A percentile compares a stretch with the other conserved stretches of the same genome.
Evolutionary conservation across 2,888 invertebrate genomes (phyloP).

Genomic region (Strigamia transsilvanica): DNA sequence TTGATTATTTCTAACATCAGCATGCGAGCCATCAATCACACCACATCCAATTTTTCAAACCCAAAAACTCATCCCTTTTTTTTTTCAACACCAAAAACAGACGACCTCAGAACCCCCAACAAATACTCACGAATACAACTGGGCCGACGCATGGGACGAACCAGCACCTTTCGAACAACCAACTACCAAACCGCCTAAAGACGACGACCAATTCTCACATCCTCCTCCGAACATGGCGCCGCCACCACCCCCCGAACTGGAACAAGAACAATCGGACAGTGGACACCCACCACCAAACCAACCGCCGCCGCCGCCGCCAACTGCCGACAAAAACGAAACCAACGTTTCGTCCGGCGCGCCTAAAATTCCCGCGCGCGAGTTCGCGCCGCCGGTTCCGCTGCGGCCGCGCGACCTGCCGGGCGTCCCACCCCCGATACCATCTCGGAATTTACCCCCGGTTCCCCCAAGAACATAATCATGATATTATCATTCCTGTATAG

Average conservation of each 20-base stretch:
- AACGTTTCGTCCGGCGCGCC: slow-evolving; percentile 13
- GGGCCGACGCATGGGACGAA: slow-evolving; percentile 51
- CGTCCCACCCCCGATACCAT: slow-evolving; percentile 54
- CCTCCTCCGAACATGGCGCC: slow-evolving; percentile 57
- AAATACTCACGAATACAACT: slow-evolving; percentile 7
- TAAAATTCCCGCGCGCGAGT: slow-evolving; percentile 49
- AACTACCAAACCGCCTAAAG: neutral
- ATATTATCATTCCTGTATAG: neutral
- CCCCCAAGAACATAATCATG: slow-evolving; percentile 67
- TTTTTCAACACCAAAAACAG: neutral
- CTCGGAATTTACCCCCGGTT: slow-evolving; percentile 67
- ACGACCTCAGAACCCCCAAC: neutral
- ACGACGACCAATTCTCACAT: slow-evolving; percentile 51
- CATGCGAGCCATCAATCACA: too few species aligned
- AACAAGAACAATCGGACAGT: slow-evolving; percentile 49
- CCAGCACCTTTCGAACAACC: neutral
- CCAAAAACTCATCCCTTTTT: neutral
- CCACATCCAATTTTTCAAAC: neutral
- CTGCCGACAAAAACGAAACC: slow-evolving; percentile 12
- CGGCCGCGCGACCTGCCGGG: slow-evolving; percentile 51
- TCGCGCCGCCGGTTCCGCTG: slow-evolving; percentile 53
- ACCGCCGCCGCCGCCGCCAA: slow-evolving; percentile 56
- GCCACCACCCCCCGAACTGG: slow-evolving; percentile 55
- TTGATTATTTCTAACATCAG: too few species aligned
- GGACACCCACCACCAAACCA: slow-evolving; percentile 53